Conservation (phyloP, 2,797 vertebrate species). For the Loriculus beryllinus region DNA sequence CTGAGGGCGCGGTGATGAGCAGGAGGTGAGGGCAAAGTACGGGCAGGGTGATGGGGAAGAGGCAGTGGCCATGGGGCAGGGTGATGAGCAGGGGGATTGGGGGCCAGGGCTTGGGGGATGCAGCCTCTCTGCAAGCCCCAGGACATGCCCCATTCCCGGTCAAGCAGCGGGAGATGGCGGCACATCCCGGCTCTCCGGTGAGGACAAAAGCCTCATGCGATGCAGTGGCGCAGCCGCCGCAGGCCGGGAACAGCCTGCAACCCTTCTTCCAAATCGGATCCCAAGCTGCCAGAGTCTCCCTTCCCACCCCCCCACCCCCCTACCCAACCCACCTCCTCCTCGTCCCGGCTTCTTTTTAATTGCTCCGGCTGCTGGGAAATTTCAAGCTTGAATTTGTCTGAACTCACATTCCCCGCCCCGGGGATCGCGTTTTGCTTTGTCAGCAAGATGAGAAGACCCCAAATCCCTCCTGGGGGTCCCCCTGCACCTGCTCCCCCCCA, state of each 20-base stretch:
- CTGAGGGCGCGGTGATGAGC: not conserved
- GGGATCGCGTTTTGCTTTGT: slow-evolving; percentile 47
- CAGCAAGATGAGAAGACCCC: slow-evolving; percentile 21
- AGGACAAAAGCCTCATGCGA: slow-evolving; percentile 33
- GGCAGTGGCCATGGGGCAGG: not conserved
- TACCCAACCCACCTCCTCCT: no score
- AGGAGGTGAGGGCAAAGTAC: not conserved
- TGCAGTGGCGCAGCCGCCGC: not conserved
- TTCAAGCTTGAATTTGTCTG: slow-evolving; percentile 55
- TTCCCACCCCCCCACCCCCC: not conserved
- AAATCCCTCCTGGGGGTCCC: not conserved
- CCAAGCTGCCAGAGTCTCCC: not conserved
- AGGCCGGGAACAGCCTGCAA: not conserved
- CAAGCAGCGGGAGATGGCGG: not conserved
- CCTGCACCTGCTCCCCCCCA: slow-evolving; percentile 47
- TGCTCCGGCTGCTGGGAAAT: slow-evolving; percentile 54
- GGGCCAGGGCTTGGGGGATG: fast-evolving
- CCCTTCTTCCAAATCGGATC: not conserved
- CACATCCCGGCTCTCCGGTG: not conserved
- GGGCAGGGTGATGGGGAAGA: not conserved
- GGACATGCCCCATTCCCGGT: not conserved
- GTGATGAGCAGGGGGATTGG: not conserved
- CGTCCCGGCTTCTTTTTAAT: not conserved
- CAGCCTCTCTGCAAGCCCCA: not conserved
- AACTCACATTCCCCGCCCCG: slow-evolving; percentile 17